These are phyloP conservation scores for Erinaceus europaeus DNA, from an alignment of 2,113 vertebrate genomes.

Conservation along the genomic window DNA sequence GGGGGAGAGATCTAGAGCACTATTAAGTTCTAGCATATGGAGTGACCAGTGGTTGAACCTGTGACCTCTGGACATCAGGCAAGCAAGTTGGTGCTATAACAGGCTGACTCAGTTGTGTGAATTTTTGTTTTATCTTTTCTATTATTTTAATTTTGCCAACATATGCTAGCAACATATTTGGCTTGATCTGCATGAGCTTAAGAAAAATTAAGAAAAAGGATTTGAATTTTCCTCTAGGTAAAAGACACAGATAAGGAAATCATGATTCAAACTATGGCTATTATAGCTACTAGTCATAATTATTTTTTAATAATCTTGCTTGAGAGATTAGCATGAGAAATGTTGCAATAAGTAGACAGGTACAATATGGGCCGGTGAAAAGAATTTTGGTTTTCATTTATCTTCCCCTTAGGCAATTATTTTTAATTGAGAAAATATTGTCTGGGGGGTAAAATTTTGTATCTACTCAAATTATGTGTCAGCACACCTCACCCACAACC, in stretches of 20 bases:
- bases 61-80: too few relatives aligned
- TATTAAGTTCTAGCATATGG: too few relatives aligned
- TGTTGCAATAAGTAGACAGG: not conserved
- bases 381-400: not conserved
- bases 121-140: not conserved
- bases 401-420: not conserved
- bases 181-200: not conserved
- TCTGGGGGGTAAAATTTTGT: too few relatives aligned
- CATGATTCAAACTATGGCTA: not conserved
- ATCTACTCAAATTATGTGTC: too few relatives aligned
- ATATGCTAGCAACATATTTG: not conserved
- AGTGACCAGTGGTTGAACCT: too few relatives aligned
- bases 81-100: too few relatives aligned
- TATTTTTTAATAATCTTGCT: not conserved
- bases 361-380: not conserved
- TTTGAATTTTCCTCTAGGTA: not conserved
- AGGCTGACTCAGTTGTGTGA: not conserved
- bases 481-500: too few relatives aligned
- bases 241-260: not conserved
- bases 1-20: too few relatives aligned
- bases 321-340: not conserved
- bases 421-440: too few relatives aligned
- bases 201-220: not conserved
- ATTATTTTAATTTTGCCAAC: not conserved
- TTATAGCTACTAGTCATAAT: not conserved